Percentiles rank a stretch among this genome's conserved stretches.
These are phyloP conservation scores for Montipora foliosa DNA, from an alignment of 64 coral and sea anemone species.

Conservation along the genomic window DNA sequence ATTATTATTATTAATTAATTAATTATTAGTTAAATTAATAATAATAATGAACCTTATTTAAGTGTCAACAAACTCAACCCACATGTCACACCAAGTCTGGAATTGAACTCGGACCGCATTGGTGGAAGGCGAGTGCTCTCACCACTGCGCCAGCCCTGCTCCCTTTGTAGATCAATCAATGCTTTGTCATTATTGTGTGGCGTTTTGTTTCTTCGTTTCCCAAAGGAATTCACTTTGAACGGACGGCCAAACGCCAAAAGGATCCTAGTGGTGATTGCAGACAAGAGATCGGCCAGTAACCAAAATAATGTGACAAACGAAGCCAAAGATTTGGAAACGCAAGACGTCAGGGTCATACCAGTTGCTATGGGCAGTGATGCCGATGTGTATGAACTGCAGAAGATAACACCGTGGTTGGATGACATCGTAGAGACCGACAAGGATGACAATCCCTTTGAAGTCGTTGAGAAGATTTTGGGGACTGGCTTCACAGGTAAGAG, in stretches of 20 bases:
- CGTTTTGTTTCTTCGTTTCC: not conserved
- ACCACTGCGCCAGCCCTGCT: too few relatives aligned
- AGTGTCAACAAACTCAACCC: too few relatives aligned
- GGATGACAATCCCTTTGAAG: conserved; percentile 28
- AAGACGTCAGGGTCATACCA: conserved; percentile 53
- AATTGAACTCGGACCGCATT: too few relatives aligned
- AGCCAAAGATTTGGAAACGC: conserved; percentile 14
- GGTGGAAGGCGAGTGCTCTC: too few relatives aligned
- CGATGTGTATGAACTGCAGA: conserved; percentile 42
- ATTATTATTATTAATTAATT: too few relatives aligned
- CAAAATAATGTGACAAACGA: conserved; percentile 3
- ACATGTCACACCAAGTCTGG: too few relatives aligned
- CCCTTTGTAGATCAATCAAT: not conserved
- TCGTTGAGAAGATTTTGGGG: conserved; percentile 20
- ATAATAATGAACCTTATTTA: too few relatives aligned
- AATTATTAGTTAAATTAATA: too few relatives aligned
- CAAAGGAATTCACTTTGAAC: conserved; percentile 3
- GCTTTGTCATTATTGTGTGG: not conserved
- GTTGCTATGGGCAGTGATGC: conserved; percentile 53
- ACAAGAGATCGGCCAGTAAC: conserved; percentile 45
- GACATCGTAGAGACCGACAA: conserved; percentile 57
- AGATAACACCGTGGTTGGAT: conserved; percentile 46
- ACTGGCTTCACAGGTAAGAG: conserved; percentile 5
- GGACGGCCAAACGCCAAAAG: conserved; percentile 44
- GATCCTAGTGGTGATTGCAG: conserved; percentile 49